A percentile compares a stretch with the other conserved stretches of the same genome.
Conservation (phyloP, 2,797 vertebrate species). For the Peromyscus aztecus region DNA sequence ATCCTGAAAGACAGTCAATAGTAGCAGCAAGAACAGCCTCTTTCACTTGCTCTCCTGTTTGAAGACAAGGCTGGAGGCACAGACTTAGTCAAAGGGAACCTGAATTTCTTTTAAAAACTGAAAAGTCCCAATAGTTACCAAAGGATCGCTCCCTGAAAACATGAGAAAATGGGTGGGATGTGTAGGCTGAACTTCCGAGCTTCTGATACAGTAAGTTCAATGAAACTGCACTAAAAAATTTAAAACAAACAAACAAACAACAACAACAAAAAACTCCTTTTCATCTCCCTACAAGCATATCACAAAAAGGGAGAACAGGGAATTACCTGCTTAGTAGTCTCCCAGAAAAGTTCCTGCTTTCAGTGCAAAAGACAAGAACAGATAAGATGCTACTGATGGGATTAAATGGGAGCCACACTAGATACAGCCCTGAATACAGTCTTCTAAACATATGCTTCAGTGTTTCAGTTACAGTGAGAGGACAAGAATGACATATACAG, state of each 20-base stretch:
- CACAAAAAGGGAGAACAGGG: background rate
- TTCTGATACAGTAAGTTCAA: conserved; percentile 50
- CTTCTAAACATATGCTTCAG: background rate
- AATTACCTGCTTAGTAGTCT: background rate
- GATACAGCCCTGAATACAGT: background rate
- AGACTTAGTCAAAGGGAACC: conserved; percentile 6
- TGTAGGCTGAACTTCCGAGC: conserved; percentile 11
- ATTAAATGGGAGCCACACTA: conserved; percentile 1
- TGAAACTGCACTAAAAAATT: conserved; percentile 20
- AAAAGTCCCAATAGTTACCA: conserved; percentile 55
- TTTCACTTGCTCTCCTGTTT: conserved; percentile 28
- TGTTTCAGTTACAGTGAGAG: background rate
- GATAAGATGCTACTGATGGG: background rate
- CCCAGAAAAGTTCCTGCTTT: conserved; percentile 16
- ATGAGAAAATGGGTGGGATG: conserved; percentile 32
- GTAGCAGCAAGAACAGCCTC: conserved; percentile 39
- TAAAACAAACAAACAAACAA: background rate
- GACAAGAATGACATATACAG: background rate
- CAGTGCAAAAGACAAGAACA: conserved; percentile 27
- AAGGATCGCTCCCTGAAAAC: conserved; percentile 58
- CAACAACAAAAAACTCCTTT: background rate
- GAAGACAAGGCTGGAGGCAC: conserved; percentile 37
- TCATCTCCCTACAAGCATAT: background rate
- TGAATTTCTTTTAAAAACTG: conserved; percentile 64
- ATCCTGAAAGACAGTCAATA: conserved; percentile 19